A percentile compares a stretch with the other conserved stretches of the same genome.
Evolutionary conservation across 2,797 vertebrate species (phyloP).

Genomic region (Craterocephalus amniculus): DNA sequence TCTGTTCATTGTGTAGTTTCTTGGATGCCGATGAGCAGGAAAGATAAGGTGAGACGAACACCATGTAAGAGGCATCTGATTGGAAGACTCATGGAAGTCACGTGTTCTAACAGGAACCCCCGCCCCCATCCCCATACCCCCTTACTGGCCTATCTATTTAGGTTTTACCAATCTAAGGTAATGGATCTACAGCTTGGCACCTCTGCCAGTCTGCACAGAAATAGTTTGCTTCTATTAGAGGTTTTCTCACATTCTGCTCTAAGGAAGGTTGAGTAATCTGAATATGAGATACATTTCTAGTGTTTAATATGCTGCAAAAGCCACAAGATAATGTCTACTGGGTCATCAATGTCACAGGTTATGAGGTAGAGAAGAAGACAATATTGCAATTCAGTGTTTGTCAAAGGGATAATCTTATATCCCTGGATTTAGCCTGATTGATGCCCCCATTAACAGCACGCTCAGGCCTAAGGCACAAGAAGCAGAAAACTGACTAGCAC

Average conservation of each 20-base stretch:
- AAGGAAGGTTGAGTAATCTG: constrained; percentile 7
- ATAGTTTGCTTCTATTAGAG: background rate
- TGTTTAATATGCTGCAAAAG: background rate
- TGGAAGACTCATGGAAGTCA: constrained; percentile 77
- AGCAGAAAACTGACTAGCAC: constrained; percentile 7
- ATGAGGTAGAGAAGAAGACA: constrained; percentile 42
- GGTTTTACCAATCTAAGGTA: constrained; percentile 49
- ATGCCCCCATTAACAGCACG: constrained; percentile 52
- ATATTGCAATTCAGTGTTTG: constrained; percentile 36
- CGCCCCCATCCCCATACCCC: constrained; percentile 42
- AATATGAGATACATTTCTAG: constrained; percentile 11
- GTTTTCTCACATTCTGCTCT: background rate
- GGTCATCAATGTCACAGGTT: constrained; percentile 36
- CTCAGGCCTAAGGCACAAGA: constrained; percentile 34
- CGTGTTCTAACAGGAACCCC: constrained; percentile 70
- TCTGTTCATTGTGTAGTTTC: constrained; percentile 52
- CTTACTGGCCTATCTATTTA: constrained; percentile 44
- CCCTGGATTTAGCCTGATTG: constrained; percentile 59
- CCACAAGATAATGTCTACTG: constrained; percentile 1
- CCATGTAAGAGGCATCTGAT: constrained; percentile 70
- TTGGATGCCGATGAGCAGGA: constrained; percentile 61
- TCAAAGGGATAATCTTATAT: constrained; percentile 53
- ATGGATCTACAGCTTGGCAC: constrained; percentile 13
- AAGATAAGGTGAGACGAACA: constrained; percentile 57
- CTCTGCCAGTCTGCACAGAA: background rate